Base-by-base conservation (phyloP, 2,113 vertebrate species). In the Rattus rattus region DNA sequence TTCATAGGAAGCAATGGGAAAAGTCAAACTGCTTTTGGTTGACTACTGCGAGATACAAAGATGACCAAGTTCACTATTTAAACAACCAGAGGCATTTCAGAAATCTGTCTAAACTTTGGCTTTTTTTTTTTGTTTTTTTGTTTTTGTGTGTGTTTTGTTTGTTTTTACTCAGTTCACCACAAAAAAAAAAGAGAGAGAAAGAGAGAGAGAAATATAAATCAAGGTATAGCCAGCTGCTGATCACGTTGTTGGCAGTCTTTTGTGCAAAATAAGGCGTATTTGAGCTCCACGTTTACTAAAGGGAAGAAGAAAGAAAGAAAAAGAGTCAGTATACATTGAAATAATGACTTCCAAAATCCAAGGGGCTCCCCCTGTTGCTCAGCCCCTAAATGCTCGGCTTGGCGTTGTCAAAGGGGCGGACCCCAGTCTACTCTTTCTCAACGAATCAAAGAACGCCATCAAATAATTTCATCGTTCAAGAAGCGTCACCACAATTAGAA, bases 221-320 rank as follows among this genome's bases (percentile, higher is more conserved):
- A 16, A 96, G 95, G 95, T 93, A 92, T 73, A 90, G 94, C 90
- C 96, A 96, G 96, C 91, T 80, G 97, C 95, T 91, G 95, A 90
- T 90, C 72, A 63, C 11, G 95, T 91, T 91, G 86, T 88, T 90
- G 96, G 96, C 65, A 72, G 92, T 97, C 94, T 96, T 86, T 83
- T 96, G 97, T 97, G 97, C 97, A 93, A 96, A 97, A 92, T 88
- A 96, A 90, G 97, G 96, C 56, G 52, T 80, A n/a, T 75, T 70
- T 83, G 96, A 94, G 94, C 76, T 94, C 97, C 96, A 90, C 63
- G 2, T 56, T 19, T 80, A 83, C 96, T 97, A 33, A 52, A 93
- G 94, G 17, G 75, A 16, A 80, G 80, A 93, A 81, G 69, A 69
- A 33, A 33, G 67, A 69, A 69, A 69, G 36, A 92, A 33, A 87